Evolutionary conservation across 2,797 vertebrate genomes (phyloP), one percentile per base, ranked within the genome.

Genomic region (Calcarius lapponicus): DNA sequence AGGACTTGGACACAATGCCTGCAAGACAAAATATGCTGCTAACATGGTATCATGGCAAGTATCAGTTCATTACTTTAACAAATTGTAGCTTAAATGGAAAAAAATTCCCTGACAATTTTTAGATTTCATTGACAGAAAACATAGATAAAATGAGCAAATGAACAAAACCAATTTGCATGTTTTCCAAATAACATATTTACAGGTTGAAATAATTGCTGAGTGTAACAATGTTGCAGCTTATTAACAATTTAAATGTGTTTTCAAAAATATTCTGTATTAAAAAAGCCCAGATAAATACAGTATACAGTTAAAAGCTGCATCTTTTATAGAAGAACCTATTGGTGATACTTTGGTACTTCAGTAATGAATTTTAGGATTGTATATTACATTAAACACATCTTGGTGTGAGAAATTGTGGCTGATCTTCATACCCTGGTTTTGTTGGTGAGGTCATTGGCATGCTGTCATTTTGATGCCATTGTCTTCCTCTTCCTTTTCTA

Each of bases 1-100:
- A 99, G 28, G 99, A 99, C 97, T 99, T 99, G 93, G 99, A 99
- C 71, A 99, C 99, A 3, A 99, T 99, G 94, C 99, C 99, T 99
- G 91, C 15, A 86, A 97, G 88, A 97, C 56, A 97, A 94, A 88
- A 90, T 14, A 71, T 1, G 5, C 43, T 48, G 86, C 97, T 89
- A 97, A 61, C 2, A 1, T 17, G 57, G 32, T 51, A 83, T 83
- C 60, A 12, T 45, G 53, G 78, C 40, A 93, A 93, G 72, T 74
- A 95, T 54, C 84, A 45, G 64, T 78, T 85, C 57, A 62, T 40
- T 92, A 76, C 75, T 65, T 76, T 58, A 78, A 90, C 57, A 86
- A 94, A 88, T 32, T 78, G 50, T 42, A 82, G n/a, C 64, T 80
- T 57, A 80, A 78, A 85, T 50, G 45, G 60, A 56, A 86, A 88